Percentiles rank a stretch among this genome's conserved stretches.
phyloP scores from a whole-genome alignment of 1,140 invertebrate species.

The Lasioglossum baleicum region DNA sequence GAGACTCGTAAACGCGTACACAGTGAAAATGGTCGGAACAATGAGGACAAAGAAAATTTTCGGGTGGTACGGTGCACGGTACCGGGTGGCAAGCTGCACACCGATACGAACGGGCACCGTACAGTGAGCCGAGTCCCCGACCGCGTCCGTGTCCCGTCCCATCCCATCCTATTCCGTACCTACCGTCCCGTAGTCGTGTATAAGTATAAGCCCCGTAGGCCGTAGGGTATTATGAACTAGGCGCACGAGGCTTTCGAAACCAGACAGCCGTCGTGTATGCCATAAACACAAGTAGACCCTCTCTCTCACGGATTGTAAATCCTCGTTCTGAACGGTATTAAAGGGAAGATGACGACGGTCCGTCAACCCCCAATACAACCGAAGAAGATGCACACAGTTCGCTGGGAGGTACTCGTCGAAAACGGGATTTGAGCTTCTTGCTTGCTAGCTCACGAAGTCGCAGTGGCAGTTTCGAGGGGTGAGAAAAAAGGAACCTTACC shows the following conservation, averaged over 20 bases:
- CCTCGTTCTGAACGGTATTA: conserved; percentile 34
- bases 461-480: conserved; percentile 3
- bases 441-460: too few relatives aligned
- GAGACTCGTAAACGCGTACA: conserved; percentile 33
- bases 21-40: conserved; percentile 69
- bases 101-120: conserved; percentile 40
- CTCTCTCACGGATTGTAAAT: conserved; percentile 39
- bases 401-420: conserved; percentile 33
- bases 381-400: conserved; percentile 14
- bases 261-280: conserved; percentile 36
- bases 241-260: conserved; percentile 29
- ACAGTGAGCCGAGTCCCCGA: conserved; percentile 37
- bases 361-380: conserved; percentile 40
- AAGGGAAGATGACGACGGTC: conserved; percentile 41
- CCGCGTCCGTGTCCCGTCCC: too few relatives aligned
- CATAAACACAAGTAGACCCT: conserved; percentile 30
- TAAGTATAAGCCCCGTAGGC: conserved; percentile 5
- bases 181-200: neutral
- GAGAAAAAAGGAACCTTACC: conserved; percentile 36
- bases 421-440: conserved; percentile 42
- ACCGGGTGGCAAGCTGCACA: conserved; percentile 60
- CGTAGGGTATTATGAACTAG: conserved; percentile 36
- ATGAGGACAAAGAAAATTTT: conserved; percentile 76
- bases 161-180: too few relatives aligned
- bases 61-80: conserved; percentile 41